These are phyloP conservation scores for Galerucella nymphaeae DNA, from an alignment of 2,888 invertebrate genomes.

Conservation along the genomic window DNA sequence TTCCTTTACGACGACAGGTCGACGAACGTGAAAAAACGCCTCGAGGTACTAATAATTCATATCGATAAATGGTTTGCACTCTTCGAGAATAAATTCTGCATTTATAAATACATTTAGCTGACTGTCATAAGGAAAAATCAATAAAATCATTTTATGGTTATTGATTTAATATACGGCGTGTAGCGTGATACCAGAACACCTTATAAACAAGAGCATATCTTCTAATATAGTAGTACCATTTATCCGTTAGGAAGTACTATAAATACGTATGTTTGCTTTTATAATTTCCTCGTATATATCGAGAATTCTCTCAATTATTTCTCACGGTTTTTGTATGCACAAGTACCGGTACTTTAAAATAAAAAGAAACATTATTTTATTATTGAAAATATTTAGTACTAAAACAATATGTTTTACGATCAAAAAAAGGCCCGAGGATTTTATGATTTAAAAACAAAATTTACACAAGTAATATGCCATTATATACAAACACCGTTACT, in stretches of 20 bases:
- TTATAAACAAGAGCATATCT: too few relatives aligned
- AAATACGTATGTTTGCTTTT: background rate
- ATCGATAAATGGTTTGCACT: slow-evolving; percentile 36
- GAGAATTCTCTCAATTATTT: background rate
- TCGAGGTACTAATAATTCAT: slow-evolving; percentile 34
- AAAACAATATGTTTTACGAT: slow-evolving; percentile 10
- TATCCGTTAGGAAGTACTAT: too few relatives aligned
- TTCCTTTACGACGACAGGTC: slow-evolving; percentile 27
- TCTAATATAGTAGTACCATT: too few relatives aligned
- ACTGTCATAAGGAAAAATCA: background rate
- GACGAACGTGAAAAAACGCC: slow-evolving; percentile 38
- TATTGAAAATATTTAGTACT: slow-evolving; percentile 4
- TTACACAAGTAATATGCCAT: slow-evolving; percentile 3
- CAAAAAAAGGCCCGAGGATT: slow-evolving; percentile 3
- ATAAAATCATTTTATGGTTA: background rate
- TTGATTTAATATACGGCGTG: background rate
- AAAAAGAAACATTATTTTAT: background rate
- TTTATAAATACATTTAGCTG: slow-evolving; percentile 33
- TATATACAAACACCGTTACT: slow-evolving; percentile 6
- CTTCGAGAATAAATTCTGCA: slow-evolving; percentile 17
- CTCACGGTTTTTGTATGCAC: slow-evolving; percentile 3
- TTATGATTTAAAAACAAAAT: slow-evolving; percentile 5
- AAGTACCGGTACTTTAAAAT: background rate
- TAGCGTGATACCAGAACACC: background rate
- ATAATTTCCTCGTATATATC: background rate